Base-by-base conservation (phyloP, 2,888 invertebrate species). In the Pollenia amentaria region DNA sequence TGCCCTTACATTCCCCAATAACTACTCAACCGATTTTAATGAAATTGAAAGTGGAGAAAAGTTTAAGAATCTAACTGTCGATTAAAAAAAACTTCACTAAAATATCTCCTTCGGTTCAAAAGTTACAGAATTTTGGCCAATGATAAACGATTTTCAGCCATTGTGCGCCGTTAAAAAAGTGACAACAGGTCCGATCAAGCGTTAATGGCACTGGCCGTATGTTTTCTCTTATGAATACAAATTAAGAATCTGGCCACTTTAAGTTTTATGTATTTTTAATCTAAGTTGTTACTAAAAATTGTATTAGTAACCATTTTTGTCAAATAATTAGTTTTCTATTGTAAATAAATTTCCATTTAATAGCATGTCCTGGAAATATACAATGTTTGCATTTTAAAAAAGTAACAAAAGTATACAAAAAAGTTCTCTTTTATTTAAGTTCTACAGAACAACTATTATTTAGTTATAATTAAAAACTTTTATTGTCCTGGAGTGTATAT, bases 391-490 rank as follows among this genome's bases (percentile, higher is more conserved):
- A 80, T 64, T 80, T 38, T 18, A 38, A 64, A 53, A 14, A 38
- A 12, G 42, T 44, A 79, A 62, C 48, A 70, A 57, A 57, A 73
- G 40, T 1, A 21, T 18, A 48, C 12, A 57, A 51, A 62, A 46
- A 72, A 42, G 7, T 40, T 48, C 48, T 29, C 10, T 29, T 72
- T 79, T 80, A 18, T 80, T 53, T 72, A 38, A 53, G 8, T 72
- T 80, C 38, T 65, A 64, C 64, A 44, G 9, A 7, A 46, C 72
- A 73, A 55, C 72, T 80, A 72, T 80, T 80, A 80, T 80, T 80
- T 65, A 44, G 53, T 64, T 80, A 80, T 80, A 80, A 80, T 80
- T 80, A 80, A 72, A 70, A 80, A 79, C 53, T 80, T 70, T 64
- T 55, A 38, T 70, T 70, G 70, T 79, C 44, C 62, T 70, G 51